Evolutionary conservation across 2,888 invertebrate species (phyloP).

Genomic region (Aricia artaxerxes): DNA sequence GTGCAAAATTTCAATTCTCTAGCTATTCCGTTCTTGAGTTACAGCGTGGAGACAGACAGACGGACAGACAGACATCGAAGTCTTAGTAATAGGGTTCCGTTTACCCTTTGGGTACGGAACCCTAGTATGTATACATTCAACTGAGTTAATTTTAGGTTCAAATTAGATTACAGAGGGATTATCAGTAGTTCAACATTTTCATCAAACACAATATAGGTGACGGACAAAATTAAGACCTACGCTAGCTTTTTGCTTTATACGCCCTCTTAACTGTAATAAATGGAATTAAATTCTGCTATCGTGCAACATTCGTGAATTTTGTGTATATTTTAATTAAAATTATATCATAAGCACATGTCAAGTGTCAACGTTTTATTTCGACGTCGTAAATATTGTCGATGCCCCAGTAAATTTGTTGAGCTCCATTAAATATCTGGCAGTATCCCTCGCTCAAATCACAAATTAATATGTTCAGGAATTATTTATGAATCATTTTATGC

Average conservation of each 20-base stretch:
- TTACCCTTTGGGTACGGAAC: too few species aligned
- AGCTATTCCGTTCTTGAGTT: too few species aligned
- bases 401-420: slow-evolving; percentile 32
- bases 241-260: background rate
- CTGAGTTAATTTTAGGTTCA: too few species aligned
- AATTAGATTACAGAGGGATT: too few species aligned
- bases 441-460: slow-evolving; percentile 35
- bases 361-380: slow-evolving; percentile 28
- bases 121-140: too few species aligned
- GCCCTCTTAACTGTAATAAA: background rate
- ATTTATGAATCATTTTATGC: background rate
- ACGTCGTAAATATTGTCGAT: slow-evolving; percentile 29
- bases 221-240: background rate
- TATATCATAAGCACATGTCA: slow-evolving; percentile 30
- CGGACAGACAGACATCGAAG: too few species aligned
- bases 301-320: background rate
- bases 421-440: slow-evolving; percentile 41
- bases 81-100: too few species aligned
- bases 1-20: too few species aligned
- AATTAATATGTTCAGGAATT: slow-evolving; percentile 29
- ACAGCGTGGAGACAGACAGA: too few species aligned
- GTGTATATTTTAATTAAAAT: slow-evolving; percentile 26
- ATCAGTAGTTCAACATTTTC: background rate
- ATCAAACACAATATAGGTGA: background rate
- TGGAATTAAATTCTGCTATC: slow-evolving; percentile 12